phyloP scores from a whole-genome alignment of 2,888 invertebrate species.

The Philhelius pedissequus region DNA sequence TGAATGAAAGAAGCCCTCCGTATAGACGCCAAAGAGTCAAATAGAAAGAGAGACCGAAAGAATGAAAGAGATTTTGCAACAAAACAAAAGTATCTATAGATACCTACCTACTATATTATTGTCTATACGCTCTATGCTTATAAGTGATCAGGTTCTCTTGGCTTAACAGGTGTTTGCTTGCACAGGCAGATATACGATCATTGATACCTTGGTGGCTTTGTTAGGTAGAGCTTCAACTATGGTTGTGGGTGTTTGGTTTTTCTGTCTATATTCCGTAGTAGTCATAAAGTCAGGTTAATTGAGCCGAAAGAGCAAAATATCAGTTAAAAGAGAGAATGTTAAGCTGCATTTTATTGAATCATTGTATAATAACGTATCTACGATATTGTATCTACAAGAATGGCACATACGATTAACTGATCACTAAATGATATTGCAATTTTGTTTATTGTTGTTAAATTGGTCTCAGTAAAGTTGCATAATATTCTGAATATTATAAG shows the following conservation, averaged over 20 bases:
- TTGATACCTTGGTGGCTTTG: too few relatives aligned
- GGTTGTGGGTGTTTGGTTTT: constrained; percentile 30
- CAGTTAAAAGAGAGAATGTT: constrained; percentile 5
- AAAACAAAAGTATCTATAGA: background rate
- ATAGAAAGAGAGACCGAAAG: background rate
- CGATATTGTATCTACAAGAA: constrained; percentile 29
- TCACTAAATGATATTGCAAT: background rate
- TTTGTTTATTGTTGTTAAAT: background rate
- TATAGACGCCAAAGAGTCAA: background rate
- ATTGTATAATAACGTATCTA: constrained; percentile 38
- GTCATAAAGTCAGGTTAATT: background rate
- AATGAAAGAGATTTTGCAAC: background rate
- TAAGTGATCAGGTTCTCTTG: constrained; percentile 6
- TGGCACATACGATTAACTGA: background rate
- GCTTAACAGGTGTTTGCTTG: background rate
- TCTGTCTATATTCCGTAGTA: background rate
- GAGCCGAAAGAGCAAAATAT: background rate
- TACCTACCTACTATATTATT: background rate
- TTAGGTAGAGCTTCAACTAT: background rate
- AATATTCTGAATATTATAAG: too few relatives aligned
- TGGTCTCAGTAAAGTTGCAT: too few relatives aligned
- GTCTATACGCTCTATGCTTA: background rate
- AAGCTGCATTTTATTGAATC: background rate
- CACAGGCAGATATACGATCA: background rate
- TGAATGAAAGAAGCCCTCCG: constrained; percentile 54